phyloP scores from a whole-genome alignment of 2,888 invertebrate species.

The Gandaritis pyraliata region DNA sequence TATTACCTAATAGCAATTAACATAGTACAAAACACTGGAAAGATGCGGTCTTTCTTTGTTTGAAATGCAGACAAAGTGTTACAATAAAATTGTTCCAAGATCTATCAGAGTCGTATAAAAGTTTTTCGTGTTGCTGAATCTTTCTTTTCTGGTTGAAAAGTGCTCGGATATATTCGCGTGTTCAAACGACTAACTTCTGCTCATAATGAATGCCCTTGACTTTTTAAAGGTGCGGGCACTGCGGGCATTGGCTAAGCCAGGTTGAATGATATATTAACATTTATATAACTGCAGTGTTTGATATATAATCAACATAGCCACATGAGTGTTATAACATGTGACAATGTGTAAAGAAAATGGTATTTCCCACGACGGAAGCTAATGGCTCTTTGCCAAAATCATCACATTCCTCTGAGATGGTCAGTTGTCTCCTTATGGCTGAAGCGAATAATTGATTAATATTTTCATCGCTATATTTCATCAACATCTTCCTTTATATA shows the following conservation, averaged over 20 bases:
- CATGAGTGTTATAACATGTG: conserved; percentile 52
- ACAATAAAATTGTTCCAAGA: no score
- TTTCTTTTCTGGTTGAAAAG: no score
- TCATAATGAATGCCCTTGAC: conserved; percentile 8
- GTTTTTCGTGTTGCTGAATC: no score
- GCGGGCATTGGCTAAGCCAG: conserved; percentile 9
- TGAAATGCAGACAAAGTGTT: no score
- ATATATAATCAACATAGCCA: conserved; percentile 14
- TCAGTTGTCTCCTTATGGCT: conserved; percentile 59
- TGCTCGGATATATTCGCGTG: neutral
- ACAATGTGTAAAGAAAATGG: conserved; percentile 63
- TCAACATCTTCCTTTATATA: conserved; percentile 28
- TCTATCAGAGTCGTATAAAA: no score
- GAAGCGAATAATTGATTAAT: conserved; percentile 56
- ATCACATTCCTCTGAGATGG: conserved; percentile 58
- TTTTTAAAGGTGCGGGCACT: conserved; percentile 17
- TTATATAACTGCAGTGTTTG: conserved; percentile 8
- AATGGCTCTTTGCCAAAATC: conserved; percentile 66
- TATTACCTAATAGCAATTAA: conserved; percentile 12
- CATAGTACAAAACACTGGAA: neutral
- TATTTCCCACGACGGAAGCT: conserved; percentile 55
- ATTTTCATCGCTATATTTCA: conserved; percentile 35
- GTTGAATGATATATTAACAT: conserved; percentile 4
- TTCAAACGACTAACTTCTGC: neutral
- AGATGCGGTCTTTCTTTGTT: neutral